A percentile compares a stretch with the other conserved stretches of the same genome.
Evolutionary conservation across 1,140 invertebrate species (phyloP).

Genomic region (Drosophila tani): DNA sequence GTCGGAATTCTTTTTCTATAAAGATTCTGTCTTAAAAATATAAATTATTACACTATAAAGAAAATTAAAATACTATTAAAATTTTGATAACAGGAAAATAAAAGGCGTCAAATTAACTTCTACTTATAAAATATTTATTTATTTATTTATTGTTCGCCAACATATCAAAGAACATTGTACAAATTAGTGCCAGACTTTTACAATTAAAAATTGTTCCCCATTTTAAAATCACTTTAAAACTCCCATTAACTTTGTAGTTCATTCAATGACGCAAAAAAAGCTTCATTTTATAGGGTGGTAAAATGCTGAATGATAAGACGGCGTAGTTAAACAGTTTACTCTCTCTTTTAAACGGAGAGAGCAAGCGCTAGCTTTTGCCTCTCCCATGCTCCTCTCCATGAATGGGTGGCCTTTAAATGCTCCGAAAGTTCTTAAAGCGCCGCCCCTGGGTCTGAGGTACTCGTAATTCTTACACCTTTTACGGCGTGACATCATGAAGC

Average conservation of each 20-base stretch:
- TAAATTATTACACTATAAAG: too few relatives aligned
- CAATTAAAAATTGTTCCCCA: too few relatives aligned
- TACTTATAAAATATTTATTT: too few relatives aligned
- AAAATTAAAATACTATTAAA: too few relatives aligned
- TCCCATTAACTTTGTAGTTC: not conserved
- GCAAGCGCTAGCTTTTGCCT: not conserved
- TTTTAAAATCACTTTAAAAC: not conserved
- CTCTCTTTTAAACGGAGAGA: not conserved
- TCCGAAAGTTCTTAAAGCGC: slow-evolving; percentile 22
- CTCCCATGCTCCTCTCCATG: slow-evolving; percentile 18
- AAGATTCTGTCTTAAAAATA: too few relatives aligned
- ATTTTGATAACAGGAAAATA: not conserved
- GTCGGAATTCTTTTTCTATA: too few relatives aligned
- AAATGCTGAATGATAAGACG: slow-evolving; percentile 26
- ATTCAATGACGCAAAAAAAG: slow-evolving; percentile 29
- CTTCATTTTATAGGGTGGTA: slow-evolving; percentile 31
- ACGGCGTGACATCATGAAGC: slow-evolving; percentile 68
- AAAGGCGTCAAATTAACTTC: too few relatives aligned
- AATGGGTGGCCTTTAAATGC: slow-evolving; percentile 49
- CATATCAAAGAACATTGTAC: too few relatives aligned
- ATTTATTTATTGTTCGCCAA: too few relatives aligned
- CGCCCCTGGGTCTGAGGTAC: slow-evolving; percentile 32
- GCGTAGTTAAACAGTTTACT: not conserved
- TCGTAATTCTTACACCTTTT: slow-evolving; percentile 47
- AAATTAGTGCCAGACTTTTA: too few relatives aligned